Percentiles rank a stretch among this genome's conserved stretches.
These are phyloP conservation scores for Dryobates pubescens DNA, from an alignment of 2,797 vertebrate genomes.

Conservation along the genomic window DNA sequence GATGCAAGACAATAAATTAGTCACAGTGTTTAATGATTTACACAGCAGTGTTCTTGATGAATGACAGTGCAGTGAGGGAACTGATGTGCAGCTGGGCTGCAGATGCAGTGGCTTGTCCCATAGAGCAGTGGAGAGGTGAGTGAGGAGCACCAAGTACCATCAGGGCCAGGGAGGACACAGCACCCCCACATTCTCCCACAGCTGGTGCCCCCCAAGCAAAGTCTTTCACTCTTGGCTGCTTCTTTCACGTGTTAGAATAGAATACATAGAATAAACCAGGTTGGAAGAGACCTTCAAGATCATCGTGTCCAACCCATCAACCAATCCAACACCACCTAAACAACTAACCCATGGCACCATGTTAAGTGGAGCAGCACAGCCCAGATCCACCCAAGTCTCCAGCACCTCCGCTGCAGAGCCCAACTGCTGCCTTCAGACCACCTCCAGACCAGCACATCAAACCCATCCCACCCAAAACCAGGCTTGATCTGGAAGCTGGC, in stretches of 20 bases:
- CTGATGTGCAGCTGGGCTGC: neutral
- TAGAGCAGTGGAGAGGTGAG: neutral
- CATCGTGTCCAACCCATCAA: too few species aligned
- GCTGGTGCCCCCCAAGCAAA: neutral
- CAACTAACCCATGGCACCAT: too few species aligned
- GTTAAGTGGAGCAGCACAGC: slow-evolving; percentile 1
- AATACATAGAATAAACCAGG: too few species aligned
- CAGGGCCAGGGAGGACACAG: neutral
- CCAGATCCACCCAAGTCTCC: neutral
- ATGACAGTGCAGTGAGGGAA: neutral
- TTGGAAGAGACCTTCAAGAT: too few species aligned
- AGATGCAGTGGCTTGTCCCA: neutral
- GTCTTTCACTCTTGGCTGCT: neutral
- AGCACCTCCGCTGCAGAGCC: neutral
- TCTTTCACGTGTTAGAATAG: neutral
- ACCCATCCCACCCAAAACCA: neutral
- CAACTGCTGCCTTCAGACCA: neutral
- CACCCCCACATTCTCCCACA: neutral
- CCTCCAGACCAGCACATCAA: neutral
- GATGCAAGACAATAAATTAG: slow-evolving; percentile 25
- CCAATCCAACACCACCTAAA: too few species aligned
- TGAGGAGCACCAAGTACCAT: neutral
- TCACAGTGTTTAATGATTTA: slow-evolving; percentile 26
- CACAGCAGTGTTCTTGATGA: neutral
- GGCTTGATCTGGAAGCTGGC: fast-evolving